Evolutionary conservation across 1,140 invertebrate genomes (phyloP), one percentile per base, ranked within the genome.

Genomic region (Nebria ingens): DNA sequence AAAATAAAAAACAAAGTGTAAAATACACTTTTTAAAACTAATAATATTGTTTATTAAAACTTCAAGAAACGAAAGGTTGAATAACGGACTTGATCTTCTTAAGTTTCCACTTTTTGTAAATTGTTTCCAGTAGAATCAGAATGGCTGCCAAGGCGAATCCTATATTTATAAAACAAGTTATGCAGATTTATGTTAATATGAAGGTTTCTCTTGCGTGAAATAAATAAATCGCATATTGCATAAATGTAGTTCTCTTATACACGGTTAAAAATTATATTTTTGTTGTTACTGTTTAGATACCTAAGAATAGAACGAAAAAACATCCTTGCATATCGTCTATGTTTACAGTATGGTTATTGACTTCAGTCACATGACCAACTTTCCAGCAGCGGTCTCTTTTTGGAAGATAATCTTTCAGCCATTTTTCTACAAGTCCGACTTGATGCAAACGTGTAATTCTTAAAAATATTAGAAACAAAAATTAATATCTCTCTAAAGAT

Each of bases 311-410:
- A 0, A 91, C 80, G 58, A 89, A 88, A 73, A 91, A 91, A 42
- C 86, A 91, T 21, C 90, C 91, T 68, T 93, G 87, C 89, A 93
- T 93, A 63, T 93, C 90, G 54, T 84, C 76, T 58, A 92, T 76
- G 64, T 90, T 87, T 2, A 93, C 88, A 51, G 86, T 90, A 62
- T 91, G 87, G 66, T 89, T 91, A 21, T 81, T 81, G 4, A 85
- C 86, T 68, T 85, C 84, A 3, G 79, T 75, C 53, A 73, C 72
- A 49, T 73, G 68, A 40, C 76, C 71, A 29, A 71, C 75, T 61
- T 79, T 81, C 73, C 80, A 88, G 65, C 92, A 94, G 54, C 84
- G 81, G 69, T 94, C 86, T 57, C 83, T 84, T 58, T 79, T 79
- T 0, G 90, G 89, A 65, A 91, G 75, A 68, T 86, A 86, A 29